Evolutionary conservation across 1,140 invertebrate species (phyloP).

Genomic region (Zophobas atratus): DNA sequence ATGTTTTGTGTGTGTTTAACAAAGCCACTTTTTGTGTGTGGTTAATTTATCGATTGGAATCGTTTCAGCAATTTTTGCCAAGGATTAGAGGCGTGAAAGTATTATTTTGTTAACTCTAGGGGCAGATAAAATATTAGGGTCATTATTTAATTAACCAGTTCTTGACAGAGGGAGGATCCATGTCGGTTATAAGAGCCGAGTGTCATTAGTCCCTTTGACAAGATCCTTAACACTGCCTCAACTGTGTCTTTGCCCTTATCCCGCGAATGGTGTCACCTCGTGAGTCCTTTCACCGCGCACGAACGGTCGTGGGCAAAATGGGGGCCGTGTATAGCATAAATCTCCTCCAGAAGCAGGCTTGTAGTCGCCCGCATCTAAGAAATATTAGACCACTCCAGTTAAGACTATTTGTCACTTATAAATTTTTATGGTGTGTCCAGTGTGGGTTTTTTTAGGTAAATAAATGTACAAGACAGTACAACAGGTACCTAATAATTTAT

Average conservation of each 20-base stretch:
- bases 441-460: background rate
- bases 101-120: too few relatives aligned
- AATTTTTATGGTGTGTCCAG: slow-evolving; percentile 3
- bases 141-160: background rate
- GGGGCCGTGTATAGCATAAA: slow-evolving; percentile 40
- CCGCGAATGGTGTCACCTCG: slow-evolving; percentile 22
- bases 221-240: slow-evolving; percentile 24
- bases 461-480: background rate
- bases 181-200: slow-evolving; percentile 7
- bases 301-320: slow-evolving; percentile 28
- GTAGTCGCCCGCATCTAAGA: slow-evolving; percentile 12
- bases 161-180: slow-evolving; percentile 12
- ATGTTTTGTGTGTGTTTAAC: too few relatives aligned
- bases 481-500: too few relatives aligned
- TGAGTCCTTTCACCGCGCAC: slow-evolving; percentile 39
- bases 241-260: slow-evolving; percentile 23
- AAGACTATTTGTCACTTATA: slow-evolving; percentile 19
- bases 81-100: too few relatives aligned
- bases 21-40: too few relatives aligned
- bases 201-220: slow-evolving; percentile 36
- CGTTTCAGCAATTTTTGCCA: too few relatives aligned
- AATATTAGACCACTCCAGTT: slow-evolving; percentile 37
- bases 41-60: too few relatives aligned
- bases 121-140: too few relatives aligned
- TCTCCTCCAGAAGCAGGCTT: slow-evolving; percentile 25